These are phyloP conservation scores for Ctenochaetus hawaiiensis DNA, from an alignment of 2,797 vertebrate genomes.

Conservation along the genomic window DNA sequence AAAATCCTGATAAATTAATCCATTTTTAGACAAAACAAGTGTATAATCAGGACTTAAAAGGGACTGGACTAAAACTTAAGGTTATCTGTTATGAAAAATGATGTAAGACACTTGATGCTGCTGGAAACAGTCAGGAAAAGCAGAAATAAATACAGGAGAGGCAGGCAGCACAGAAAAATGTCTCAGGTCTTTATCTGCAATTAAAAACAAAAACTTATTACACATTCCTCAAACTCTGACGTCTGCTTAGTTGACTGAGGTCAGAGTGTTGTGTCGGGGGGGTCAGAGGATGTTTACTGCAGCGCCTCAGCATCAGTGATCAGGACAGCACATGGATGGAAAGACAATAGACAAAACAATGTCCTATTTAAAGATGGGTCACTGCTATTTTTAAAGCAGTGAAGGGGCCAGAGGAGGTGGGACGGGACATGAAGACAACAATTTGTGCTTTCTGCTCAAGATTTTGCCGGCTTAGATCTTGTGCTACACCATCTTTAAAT, in stretches of 20 bases:
- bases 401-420: conserved; percentile 30
- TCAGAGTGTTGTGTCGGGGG: conserved; percentile 29
- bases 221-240: neutral
- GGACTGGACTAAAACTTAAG: too few relatives aligned
- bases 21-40: too few relatives aligned
- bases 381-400: conserved; percentile 72
- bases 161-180: too few relatives aligned
- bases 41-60: too few relatives aligned
- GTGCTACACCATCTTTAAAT: neutral
- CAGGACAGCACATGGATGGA: conserved; percentile 61
- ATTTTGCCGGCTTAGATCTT: neutral
- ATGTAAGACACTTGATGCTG: too few relatives aligned
- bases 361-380: conserved; percentile 78
- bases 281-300: conserved; percentile 82
- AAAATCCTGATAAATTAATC: too few relatives aligned
- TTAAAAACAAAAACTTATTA: too few relatives aligned
- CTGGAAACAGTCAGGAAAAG: too few relatives aligned
- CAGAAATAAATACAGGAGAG: too few relatives aligned
- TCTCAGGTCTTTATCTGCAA: too few relatives aligned
- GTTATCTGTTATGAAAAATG: too few relatives aligned
- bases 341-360: conserved; percentile 80
- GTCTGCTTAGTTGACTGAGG: conserved; percentile 18
- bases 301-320: conserved; percentile 62
- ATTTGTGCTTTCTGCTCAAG: neutral
- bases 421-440: neutral